phyloP scores from a whole-genome alignment of 2,888 invertebrate genomes.

The Morpho achilles region DNA sequence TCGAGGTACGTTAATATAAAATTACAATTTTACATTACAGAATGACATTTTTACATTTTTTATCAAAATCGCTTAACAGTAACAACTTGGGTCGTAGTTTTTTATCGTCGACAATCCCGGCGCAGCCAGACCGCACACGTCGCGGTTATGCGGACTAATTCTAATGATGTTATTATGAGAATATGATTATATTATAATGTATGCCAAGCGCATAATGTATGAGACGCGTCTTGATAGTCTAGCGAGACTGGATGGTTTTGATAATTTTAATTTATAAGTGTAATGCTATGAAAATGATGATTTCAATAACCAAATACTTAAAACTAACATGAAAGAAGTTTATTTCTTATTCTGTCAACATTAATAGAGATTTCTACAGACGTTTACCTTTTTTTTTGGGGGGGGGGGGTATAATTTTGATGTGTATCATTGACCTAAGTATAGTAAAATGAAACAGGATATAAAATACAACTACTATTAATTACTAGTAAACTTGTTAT shows the following conservation, averaged over 20 bases:
- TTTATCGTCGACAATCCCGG: conserved; percentile 29
- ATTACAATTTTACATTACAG: no score
- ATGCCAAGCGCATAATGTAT: conserved; percentile 72
- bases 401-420: no score
- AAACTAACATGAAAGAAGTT: no score
- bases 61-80: conserved; percentile 25
- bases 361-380: no score
- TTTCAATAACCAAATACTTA: neutral
- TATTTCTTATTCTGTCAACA: no score
- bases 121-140: conserved; percentile 66
- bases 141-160: conserved; percentile 63
- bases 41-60: no score
- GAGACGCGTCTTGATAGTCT: conserved; percentile 52
- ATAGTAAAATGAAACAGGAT: no score
- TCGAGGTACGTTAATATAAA: no score
- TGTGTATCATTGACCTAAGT: no score
- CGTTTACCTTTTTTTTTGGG: no score
- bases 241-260: conserved; percentile 36
- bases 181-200: conserved; percentile 75
- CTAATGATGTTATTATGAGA: conserved; percentile 77
- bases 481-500: no score
- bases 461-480: no score
- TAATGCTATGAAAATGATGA: neutral
- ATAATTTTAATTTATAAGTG: conserved; percentile 36
- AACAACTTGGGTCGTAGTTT: conserved; percentile 19